Evolutionary conservation across 2,888 invertebrate species (phyloP).

Genomic region (Clistopyga incitator): DNA sequence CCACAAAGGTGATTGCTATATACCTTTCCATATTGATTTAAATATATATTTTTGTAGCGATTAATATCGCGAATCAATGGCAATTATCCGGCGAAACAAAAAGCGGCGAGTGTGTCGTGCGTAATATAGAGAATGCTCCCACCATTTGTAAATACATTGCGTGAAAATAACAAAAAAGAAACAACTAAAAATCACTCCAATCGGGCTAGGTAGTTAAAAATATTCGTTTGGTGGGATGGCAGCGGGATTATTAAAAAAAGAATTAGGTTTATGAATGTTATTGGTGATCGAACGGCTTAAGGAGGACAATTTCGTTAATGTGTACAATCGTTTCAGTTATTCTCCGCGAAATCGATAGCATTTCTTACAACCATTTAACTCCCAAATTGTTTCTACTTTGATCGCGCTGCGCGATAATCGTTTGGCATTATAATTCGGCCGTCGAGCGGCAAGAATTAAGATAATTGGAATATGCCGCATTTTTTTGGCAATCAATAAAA

Average conservation of each 20-base stretch:
- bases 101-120: conserved; percentile 36
- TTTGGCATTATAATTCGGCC: not conserved
- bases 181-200: conserved; percentile 50
- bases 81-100: conserved; percentile 53
- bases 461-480: not conserved
- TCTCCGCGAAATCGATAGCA: conserved; percentile 20
- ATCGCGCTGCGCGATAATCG: conserved; percentile 7
- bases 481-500: conserved; percentile 35
- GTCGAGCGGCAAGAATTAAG: conserved; percentile 1
- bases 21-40: conserved; percentile 64
- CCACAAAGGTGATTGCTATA: conserved; percentile 50
- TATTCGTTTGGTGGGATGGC: conserved; percentile 46
- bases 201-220: conserved; percentile 58
- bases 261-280: conserved; percentile 55
- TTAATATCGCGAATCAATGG: conserved; percentile 60
- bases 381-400: conserved; percentile 24
- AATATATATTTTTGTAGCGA: conserved; percentile 69
- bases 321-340: conserved; percentile 43
- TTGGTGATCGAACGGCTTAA: conserved; percentile 59
- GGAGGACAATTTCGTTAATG: conserved; percentile 30
- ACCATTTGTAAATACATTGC: conserved; percentile 66
- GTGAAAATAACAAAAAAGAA: conserved; percentile 42
- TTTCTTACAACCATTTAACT: conserved; percentile 39
- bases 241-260: conserved; percentile 13
- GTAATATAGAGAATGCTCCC: conserved; percentile 59